Evolutionary conservation across 2,113 vertebrate genomes (phyloP).

Genomic region (Damaliscus lunatus): DNA sequence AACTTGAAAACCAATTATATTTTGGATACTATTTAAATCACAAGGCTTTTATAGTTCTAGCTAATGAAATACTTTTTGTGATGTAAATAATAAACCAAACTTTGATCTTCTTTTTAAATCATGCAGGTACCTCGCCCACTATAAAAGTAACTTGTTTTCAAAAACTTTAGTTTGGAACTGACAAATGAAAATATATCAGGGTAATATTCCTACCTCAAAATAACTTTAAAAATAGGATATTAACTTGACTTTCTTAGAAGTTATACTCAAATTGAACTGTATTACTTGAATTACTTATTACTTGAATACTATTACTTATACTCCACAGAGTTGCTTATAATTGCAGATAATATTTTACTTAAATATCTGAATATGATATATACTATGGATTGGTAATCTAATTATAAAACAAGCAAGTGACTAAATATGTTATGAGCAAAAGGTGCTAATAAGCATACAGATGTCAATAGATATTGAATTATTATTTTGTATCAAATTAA

Average conservation of each 20-base stretch:
- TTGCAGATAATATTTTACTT: not conserved
- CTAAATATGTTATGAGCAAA: not conserved
- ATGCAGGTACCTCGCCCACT: not conserved
- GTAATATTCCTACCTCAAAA: not conserved
- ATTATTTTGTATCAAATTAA: not conserved
- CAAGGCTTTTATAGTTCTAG: not conserved
- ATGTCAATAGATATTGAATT: not conserved
- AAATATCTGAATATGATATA: not conserved
- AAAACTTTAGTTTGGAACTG: not conserved
- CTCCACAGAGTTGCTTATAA: not conserved
- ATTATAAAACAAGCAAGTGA: not conserved
- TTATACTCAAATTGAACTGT: not conserved
- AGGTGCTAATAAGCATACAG: not conserved
- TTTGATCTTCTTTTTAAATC: not conserved
- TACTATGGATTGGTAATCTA: not conserved
- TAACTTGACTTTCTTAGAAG: not conserved
- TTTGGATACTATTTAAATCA: not conserved
- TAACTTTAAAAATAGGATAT: not conserved
- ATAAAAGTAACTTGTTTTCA: not conserved
- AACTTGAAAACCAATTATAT: conserved; percentile 16
- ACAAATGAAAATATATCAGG: not conserved
- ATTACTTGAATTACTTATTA: not conserved
- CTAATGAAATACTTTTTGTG: not conserved
- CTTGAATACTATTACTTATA: not conserved
- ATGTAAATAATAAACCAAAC: not conserved